Evolutionary conservation across 2,888 invertebrate species (phyloP).

Genomic region (Euclidia mi): DNA sequence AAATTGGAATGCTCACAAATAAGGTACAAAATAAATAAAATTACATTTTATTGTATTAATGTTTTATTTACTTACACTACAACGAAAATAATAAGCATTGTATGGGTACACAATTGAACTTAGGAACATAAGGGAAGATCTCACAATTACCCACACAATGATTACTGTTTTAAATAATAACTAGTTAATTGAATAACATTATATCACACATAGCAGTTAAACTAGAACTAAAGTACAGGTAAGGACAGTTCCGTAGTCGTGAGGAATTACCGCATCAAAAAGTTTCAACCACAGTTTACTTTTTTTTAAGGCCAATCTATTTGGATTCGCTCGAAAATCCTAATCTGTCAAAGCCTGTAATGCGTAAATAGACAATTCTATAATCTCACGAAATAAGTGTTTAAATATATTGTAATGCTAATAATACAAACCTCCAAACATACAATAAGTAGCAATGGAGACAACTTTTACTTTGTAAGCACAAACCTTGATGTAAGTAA

Average conservation of each 20-base stretch:
- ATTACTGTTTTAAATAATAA: slow-evolving; percentile 41
- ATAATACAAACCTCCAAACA: too few species aligned
- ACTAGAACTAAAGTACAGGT: slow-evolving; percentile 36
- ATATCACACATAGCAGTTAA: slow-evolving; percentile 59
- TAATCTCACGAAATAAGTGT: too few species aligned
- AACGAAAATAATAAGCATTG: slow-evolving; percentile 54
- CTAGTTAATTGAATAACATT: slow-evolving; percentile 52
- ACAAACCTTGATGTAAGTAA: too few species aligned
- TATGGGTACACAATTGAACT: slow-evolving; percentile 39
- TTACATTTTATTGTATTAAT: slow-evolving; percentile 27
- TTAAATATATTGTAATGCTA: too few species aligned
- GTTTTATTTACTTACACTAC: slow-evolving; percentile 53
- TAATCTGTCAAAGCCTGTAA: too few species aligned
- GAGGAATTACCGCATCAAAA: too few species aligned
- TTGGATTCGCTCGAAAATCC: too few species aligned
- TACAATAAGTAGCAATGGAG: too few species aligned
- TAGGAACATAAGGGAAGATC: slow-evolving; percentile 54
- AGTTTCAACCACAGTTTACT: too few species aligned
- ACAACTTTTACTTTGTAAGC: too few species aligned
- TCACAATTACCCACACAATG: slow-evolving; percentile 41
- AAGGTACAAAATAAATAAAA: slow-evolving; percentile 14
- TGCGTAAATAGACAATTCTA: too few species aligned
- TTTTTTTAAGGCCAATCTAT: too few species aligned
- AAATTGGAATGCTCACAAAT: background rate
- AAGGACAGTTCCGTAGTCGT: slow-evolving; percentile 24